phyloP scores from a whole-genome alignment of 2,113 vertebrate genomes.

The Crotophaga sulcirostris region DNA sequence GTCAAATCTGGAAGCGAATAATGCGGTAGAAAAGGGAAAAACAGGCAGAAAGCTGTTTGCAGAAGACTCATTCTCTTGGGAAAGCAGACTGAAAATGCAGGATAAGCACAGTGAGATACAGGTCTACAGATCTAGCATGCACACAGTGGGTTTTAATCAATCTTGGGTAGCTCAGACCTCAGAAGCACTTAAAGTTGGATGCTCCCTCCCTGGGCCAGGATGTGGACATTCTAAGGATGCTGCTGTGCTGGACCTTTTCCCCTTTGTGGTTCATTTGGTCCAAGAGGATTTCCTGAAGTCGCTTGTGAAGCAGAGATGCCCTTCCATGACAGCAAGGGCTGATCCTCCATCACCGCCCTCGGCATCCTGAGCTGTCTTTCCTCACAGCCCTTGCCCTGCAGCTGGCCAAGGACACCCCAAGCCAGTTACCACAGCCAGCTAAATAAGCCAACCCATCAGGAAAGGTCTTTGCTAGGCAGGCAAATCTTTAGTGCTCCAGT shows the following conservation, averaged over 20 bases:
- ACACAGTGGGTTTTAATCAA: background rate
- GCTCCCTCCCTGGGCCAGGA: background rate
- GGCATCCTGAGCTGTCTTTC: background rate
- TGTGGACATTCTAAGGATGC: background rate
- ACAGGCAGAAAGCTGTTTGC: background rate
- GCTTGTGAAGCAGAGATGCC: background rate
- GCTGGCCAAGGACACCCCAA: background rate
- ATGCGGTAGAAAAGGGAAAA: background rate
- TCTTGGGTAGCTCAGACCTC: background rate
- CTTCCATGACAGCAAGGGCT: background rate
- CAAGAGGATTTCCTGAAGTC: background rate
- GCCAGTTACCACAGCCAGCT: background rate
- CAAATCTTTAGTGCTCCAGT: background rate
- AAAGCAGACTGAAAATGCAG: background rate
- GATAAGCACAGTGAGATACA: background rate
- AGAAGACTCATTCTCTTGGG: background rate
- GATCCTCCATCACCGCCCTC: background rate
- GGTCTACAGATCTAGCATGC: background rate
- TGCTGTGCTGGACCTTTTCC: background rate
- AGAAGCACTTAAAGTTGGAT: background rate
- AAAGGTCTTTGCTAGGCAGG: background rate
- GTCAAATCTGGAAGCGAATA: background rate
- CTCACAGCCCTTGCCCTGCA: background rate
- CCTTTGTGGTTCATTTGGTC: background rate
- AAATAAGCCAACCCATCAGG: background rate